Evolutionary conservation across 2,888 invertebrate genomes (phyloP).

Genomic region (Euplexia lucipara): DNA sequence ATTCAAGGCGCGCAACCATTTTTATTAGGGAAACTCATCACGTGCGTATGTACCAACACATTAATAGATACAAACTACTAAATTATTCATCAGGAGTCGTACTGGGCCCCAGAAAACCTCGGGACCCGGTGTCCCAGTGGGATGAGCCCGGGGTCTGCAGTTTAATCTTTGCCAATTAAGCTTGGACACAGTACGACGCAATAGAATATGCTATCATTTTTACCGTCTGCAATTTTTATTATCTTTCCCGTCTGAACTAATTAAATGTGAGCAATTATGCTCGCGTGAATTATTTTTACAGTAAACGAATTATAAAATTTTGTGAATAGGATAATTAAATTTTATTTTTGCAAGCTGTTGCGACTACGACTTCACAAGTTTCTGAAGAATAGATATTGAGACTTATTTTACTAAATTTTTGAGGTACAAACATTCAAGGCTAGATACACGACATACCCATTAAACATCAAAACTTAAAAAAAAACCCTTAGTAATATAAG

Average conservation of each 20-base stretch:
- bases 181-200: slow-evolving; percentile 40
- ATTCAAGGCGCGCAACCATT: slow-evolving; percentile 46
- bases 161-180: slow-evolving; percentile 71
- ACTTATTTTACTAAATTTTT: background rate
- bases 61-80: slow-evolving; percentile 68
- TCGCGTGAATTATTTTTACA: slow-evolving; percentile 9
- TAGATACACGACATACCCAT: no score
- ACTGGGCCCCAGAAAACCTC: slow-evolving; percentile 60
- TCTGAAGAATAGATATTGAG: no score
- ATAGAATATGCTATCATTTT: slow-evolving; percentile 52
- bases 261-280: slow-evolving; percentile 26
- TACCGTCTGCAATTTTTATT: slow-evolving; percentile 35
- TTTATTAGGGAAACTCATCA: slow-evolving; percentile 64
- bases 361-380: no score
- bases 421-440: no score
- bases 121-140: slow-evolving; percentile 58
- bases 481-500: no score
- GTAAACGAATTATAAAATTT: slow-evolving; percentile 9
- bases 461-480: no score
- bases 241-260: slow-evolving; percentile 26
- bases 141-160: slow-evolving; percentile 63
- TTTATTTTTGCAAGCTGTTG: background rate
- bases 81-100: slow-evolving; percentile 71
- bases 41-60: slow-evolving; percentile 64
- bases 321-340: background rate